Evolutionary conservation across 2,888 invertebrate genomes (phyloP), one percentile per base, ranked within the genome.

Genomic region (Conchocele bisecta): DNA sequence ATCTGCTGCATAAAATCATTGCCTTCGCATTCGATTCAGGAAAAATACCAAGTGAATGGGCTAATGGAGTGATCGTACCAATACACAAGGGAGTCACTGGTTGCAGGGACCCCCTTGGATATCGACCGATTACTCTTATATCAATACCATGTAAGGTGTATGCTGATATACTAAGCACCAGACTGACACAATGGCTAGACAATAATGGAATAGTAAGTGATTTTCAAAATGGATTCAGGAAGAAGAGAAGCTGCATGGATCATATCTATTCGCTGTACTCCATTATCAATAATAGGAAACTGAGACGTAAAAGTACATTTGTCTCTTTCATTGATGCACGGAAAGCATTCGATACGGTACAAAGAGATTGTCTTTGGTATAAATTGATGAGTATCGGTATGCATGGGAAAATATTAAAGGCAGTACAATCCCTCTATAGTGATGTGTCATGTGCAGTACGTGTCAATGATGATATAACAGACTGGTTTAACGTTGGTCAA

Each of bases 161-260:
- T 28, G 20, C 44, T 7, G 26, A 56, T 33, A 37, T 69, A 20
- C 46, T 69, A 17, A 69, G 63, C 35, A 22, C 11, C 5, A 13
- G 57, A 3, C 17, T 69, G 3, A 39, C 20, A 1, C 4, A 26
- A 11, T 69, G 69, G 69, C 26, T 56, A 13, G 60, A 60, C 31
- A 7, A 1, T 20, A 63, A 69, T 33, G 42, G 51, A 13, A 31
- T 57, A 13, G 29, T 61, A 13, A n/a, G 7, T 28, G 72, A 72
- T 37, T 56, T 48, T 17, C 72, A 72, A 37, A 72, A 72, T 22
- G 67, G 72, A 1, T 72, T 72, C 37, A 48, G 63, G 22, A 57
- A 42, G 20, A 35, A 56, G 13, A 51, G 60, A 33, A 56, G 60
- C 13, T 54, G 54, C 13, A n/a, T 56, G 20, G 72, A 66, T 15